Percentiles rank a stretch among this genome's conserved stretches.
Evolutionary conservation across 2,113 vertebrate species (phyloP).

Genomic region (Lepus europaeus): DNA sequence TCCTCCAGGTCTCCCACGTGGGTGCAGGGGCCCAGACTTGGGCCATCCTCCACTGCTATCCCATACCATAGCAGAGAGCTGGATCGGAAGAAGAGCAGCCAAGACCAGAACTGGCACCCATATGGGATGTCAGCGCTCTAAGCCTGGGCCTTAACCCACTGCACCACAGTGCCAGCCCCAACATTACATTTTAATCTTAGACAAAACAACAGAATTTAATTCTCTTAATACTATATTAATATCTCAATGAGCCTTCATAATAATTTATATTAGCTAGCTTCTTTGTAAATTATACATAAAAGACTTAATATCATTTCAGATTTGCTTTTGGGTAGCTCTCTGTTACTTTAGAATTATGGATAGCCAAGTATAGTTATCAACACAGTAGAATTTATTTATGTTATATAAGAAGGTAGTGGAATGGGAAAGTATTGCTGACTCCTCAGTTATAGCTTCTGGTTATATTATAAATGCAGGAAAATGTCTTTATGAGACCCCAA

Average conservation of each 20-base stretch:
- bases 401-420: not conserved
- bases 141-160: no score
- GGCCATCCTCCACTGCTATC: no score
- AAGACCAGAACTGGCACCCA: no score
- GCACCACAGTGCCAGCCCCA: no score
- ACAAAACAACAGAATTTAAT: no score
- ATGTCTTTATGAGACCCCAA: not conserved
- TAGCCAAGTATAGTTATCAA: not conserved
- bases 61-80: no score
- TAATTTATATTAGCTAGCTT: not conserved
- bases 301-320: not conserved
- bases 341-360: constrained; percentile 18
- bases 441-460: not conserved
- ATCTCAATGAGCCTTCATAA: not conserved
- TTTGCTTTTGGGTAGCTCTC: not conserved
- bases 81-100: no score
- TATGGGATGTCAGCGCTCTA: no score
- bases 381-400: not conserved
- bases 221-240: not conserved
- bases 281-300: not conserved
- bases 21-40: no score
- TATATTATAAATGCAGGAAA: not conserved
- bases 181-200: no score
- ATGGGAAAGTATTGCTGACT: not conserved
- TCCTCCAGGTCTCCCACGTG: no score